Percentiles rank a stretch among this genome's conserved stretches.
Conservation (phyloP, 2,113 vertebrate genomes). For the Geococcyx californianus region DNA sequence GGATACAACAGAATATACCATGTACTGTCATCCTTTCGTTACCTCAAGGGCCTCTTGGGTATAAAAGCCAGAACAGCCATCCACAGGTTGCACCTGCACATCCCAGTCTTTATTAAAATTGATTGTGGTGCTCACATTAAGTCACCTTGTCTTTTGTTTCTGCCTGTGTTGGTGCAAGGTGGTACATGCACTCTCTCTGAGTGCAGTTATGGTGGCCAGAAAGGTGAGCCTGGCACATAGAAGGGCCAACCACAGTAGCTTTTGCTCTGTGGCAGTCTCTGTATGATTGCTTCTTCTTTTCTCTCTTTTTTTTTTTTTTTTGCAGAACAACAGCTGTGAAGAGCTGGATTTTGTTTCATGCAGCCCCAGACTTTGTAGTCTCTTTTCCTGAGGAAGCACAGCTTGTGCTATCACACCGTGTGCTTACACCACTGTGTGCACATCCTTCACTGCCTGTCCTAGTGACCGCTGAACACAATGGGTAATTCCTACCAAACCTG, state of each 20-base stretch:
- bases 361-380: background rate
- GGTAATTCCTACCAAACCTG: background rate
- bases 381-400: background rate
- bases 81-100: background rate
- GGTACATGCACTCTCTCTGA: background rate
- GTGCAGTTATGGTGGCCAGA: background rate
- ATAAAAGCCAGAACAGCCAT: background rate
- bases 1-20: background rate
- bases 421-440: background rate
- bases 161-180: background rate
- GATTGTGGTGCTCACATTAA: background rate
- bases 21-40: background rate
- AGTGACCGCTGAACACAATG: background rate
- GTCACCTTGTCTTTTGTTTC: background rate
- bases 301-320: background rate
- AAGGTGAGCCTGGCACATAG: background rate
- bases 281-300: background rate
- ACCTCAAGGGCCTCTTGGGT: rapidly evolving
- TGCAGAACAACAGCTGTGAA: background rate
- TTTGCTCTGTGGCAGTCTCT: background rate
- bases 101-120: background rate
- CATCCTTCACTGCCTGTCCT: background rate
- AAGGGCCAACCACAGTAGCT: background rate
- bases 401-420: rapidly evolving
- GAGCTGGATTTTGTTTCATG: background rate